These are phyloP conservation scores for Stictocephala bisonia DNA, from an alignment of 2,888 invertebrate species.

Conservation along the genomic window DNA sequence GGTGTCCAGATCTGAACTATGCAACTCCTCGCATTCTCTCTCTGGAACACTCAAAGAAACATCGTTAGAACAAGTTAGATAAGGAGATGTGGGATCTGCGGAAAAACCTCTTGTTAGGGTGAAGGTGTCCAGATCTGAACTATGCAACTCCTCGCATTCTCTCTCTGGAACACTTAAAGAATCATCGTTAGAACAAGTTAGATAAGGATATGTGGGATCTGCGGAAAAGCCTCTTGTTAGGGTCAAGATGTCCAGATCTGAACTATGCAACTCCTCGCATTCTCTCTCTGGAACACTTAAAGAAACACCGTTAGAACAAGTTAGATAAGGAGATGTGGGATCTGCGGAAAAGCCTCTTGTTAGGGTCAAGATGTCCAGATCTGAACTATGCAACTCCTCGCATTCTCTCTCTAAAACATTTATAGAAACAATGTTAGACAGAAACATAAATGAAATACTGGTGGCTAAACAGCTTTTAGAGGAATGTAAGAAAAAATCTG, in stretches of 20 bases:
- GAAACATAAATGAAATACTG: too few species aligned
- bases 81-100: not conserved
- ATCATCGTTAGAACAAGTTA: not conserved
- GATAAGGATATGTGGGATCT: too few species aligned
- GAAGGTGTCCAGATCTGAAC: not conserved
- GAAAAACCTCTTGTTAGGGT: not conserved
- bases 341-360: not conserved
- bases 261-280: not conserved
- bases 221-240: not conserved
- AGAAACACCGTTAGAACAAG: not conserved
- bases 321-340: too few species aligned
- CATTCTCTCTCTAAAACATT: not conserved
- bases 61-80: not conserved
- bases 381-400: not conserved
- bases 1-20: not conserved
- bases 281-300: not conserved
- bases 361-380: not conserved
- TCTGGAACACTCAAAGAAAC: not conserved
- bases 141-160: not conserved
- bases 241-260: not conserved
- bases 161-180: not conserved
- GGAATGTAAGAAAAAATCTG: too few species aligned
- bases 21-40: not conserved
- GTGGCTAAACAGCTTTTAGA: too few species aligned
- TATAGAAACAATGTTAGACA: too few species aligned